Percentiles rank a stretch among this genome's conserved stretches.
These are phyloP conservation scores for Amphiprion percula DNA, from an alignment of 2,113 vertebrate species.

Conservation along the genomic window DNA sequence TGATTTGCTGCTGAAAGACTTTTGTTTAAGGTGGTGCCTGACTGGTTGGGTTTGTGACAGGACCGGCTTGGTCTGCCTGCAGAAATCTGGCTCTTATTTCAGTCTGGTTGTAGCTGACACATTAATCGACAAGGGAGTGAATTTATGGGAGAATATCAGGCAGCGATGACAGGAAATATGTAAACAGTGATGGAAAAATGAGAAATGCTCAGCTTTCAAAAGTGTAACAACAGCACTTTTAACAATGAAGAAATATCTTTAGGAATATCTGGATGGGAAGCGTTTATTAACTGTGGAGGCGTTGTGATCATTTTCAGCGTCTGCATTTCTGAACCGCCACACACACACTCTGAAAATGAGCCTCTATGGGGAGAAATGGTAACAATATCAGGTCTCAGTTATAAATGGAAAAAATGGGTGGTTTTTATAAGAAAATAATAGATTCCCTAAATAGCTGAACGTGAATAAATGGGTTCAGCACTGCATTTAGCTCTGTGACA, in stretches of 20 bases:
- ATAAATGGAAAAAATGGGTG: conserved; percentile 39
- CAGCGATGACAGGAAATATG: conserved; percentile 52
- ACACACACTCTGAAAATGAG: conserved; percentile 41
- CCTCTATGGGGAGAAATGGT: conserved; percentile 8
- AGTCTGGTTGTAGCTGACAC: conserved; percentile 54
- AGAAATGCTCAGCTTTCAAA: background rate
- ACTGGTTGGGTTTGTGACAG: conserved; percentile 45
- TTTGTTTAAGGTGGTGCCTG: conserved; percentile 65
- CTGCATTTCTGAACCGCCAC: background rate
- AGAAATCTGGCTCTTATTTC: conserved; percentile 66
- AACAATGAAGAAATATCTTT: conserved; percentile 10
- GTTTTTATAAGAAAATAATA: too few relatives aligned
- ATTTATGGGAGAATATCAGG: conserved; percentile 59
- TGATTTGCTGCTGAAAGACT: conserved; percentile 60
- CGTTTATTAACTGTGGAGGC: conserved; percentile 19
- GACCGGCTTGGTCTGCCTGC: conserved; percentile 35
- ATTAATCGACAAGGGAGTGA: conserved; percentile 57
- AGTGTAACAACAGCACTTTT: conserved; percentile 22
- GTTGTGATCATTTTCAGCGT: background rate
- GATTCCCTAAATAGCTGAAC: too few relatives aligned
- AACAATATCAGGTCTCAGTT: too few relatives aligned
- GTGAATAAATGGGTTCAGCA: too few relatives aligned
- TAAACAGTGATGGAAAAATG: conserved; percentile 61
- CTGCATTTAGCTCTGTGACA: too few relatives aligned
- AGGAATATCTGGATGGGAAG: conserved; percentile 8